Base-by-base conservation (phyloP, 2,113 vertebrate genomes). In the Loxodonta africana region DNA sequence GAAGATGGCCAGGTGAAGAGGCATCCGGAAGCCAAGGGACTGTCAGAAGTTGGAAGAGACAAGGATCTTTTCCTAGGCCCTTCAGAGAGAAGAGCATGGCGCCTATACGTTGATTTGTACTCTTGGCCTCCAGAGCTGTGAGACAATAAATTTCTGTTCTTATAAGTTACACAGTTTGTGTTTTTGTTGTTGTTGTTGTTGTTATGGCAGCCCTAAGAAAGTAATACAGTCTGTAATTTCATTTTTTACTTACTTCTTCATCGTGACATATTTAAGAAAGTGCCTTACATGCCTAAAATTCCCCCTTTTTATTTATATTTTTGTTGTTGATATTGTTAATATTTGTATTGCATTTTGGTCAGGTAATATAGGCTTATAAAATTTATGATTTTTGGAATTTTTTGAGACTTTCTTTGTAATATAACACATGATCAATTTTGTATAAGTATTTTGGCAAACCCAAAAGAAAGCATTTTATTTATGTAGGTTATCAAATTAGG, bases 401-500 rank as follows among this genome's bases (percentile, higher is more conserved):
- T 74, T 60, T 89, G 67, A 92, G 57, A 94, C 1, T 41, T 33
- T 63, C 2, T 57, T 90, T 71, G 30, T 30, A 6, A 6, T 88
- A 85, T 74, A 93, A 94, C 2, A 81, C 37, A 82, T 73, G 33
- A 71, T 77, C 33, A 77, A 83, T 71, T 77, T 87, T 90, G 5
- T 57, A 78, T 81, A 81, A 93, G 44, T 10, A 76, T 92, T 94
- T 86, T 71, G 37, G 37, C 18, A 41, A 77, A 77, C 23, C 33
- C 28, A 26, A 76, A 94, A 96, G 26, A 57, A 94, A 86, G 86
- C 81, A 33, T 26, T 92, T 89, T 90, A 37, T 37, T 89, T 90
- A 37, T 46, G 1, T 86, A 71, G 74, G 6, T n/a, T 94, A 51
- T 57, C 90, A 15, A 84, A 20, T 44, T 88, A 73, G 8, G 62